Percentiles rank a stretch among this genome's conserved stretches.
Conservation (phyloP, 2,888 invertebrate genomes). For the Pammene fasciana region DNA sequence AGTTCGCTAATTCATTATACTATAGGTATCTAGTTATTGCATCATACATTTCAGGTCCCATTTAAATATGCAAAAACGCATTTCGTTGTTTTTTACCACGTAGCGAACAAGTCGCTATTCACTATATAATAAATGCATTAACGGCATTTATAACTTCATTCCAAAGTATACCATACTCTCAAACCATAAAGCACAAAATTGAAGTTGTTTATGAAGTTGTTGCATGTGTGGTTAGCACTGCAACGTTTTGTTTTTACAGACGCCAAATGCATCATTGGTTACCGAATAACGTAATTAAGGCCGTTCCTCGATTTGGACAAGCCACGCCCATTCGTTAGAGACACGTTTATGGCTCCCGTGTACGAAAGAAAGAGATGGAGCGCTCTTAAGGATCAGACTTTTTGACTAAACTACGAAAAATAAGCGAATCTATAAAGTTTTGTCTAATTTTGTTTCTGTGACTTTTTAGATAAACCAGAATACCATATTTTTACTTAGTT, state of each 20-base stretch:
- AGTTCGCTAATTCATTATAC: background rate
- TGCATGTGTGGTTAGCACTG: background rate
- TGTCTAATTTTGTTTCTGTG: no score
- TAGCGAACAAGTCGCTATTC: background rate
- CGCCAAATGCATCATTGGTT: conserved; percentile 53
- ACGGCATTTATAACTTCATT: background rate
- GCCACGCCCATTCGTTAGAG: no score
- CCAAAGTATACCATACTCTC: background rate
- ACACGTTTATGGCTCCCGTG: no score
- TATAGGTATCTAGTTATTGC: background rate
- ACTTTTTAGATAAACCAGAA: no score
- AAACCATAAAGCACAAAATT: background rate
- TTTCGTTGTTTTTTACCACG: conserved; percentile 2
- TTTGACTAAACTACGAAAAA: no score
- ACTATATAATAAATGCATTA: background rate
- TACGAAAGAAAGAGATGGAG: no score
- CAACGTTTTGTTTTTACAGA: conserved; percentile 39
- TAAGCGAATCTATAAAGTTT: no score
- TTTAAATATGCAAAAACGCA: background rate
- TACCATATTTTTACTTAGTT: no score
- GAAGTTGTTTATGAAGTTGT: background rate
- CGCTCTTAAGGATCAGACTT: no score
- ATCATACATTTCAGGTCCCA: background rate
- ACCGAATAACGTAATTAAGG: conserved; percentile 62
- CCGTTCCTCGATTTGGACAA: no score